Percentiles rank a stretch among this genome's conserved stretches.
phyloP scores from a whole-genome alignment of 2,888 invertebrate genomes.

The Mythimna vitellina region DNA sequence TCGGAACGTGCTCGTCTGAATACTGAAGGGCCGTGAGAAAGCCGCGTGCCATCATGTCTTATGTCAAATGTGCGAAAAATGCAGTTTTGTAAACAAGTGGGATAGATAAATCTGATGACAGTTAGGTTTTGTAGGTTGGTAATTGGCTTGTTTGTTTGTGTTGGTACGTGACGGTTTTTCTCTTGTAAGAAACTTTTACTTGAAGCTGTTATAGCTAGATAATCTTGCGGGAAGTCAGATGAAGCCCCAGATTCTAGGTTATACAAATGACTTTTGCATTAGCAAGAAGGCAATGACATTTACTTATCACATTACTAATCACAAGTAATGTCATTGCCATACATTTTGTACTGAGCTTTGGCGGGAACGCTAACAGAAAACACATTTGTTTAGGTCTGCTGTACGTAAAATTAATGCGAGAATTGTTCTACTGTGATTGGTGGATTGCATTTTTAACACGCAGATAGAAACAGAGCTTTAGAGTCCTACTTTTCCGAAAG shows the following conservation, averaged over 20 bases:
- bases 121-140: slow-evolving; percentile 42
- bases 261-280: too few relatives aligned
- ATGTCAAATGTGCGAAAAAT: slow-evolving; percentile 69
- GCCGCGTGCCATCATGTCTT: slow-evolving; percentile 76
- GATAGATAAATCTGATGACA: slow-evolving; percentile 48
- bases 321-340: too few relatives aligned
- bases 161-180: slow-evolving; percentile 17
- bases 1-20: slow-evolving; percentile 74
- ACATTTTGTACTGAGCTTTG: too few relatives aligned
- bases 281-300: too few relatives aligned
- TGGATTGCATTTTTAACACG: too few relatives aligned
- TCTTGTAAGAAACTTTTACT: not conserved
- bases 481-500: too few relatives aligned
- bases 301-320: too few relatives aligned
- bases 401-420: not conserved
- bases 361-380: too few relatives aligned
- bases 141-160: not conserved
- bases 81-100: slow-evolving; percentile 59
- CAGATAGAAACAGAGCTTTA: too few relatives aligned
- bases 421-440: too few relatives aligned
- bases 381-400: too few relatives aligned
- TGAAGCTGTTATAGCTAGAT: not conserved
- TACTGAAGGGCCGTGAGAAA: slow-evolving; percentile 83
- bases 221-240: not conserved
- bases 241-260: not conserved